Conservation (phyloP, 2,113 vertebrate genomes). For the Syrrhaptes paradoxus region DNA sequence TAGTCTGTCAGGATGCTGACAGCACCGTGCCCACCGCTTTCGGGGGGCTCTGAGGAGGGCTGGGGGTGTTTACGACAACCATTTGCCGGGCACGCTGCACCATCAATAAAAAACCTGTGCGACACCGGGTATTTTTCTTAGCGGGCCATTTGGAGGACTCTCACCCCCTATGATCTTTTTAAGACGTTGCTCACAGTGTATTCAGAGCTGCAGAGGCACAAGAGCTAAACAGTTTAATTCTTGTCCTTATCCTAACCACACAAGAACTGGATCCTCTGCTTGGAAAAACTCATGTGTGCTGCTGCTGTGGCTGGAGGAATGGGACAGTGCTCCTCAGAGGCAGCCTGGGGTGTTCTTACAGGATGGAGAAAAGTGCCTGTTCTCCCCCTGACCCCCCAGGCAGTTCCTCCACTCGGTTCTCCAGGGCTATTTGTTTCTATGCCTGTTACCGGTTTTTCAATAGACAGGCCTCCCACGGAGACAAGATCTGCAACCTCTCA, state of each 20-base stretch:
- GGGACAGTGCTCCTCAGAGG: not conserved
- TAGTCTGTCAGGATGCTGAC: rapidly evolving
- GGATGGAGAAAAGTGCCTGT: not conserved
- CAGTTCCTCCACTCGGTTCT: not conserved
- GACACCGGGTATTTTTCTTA: not conserved
- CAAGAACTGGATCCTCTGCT: not conserved
- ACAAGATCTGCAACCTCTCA: slow-evolving; percentile 18
- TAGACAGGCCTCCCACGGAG: slow-evolving; percentile 58
- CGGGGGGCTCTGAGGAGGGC: not conserved
- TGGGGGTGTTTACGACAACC: not conserved
- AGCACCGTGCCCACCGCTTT: not conserved
- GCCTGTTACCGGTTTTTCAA: not conserved
- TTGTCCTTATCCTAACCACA: not conserved
- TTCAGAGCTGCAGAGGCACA: not conserved
- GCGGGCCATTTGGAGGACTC: slow-evolving; percentile 27
- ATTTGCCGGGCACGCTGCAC: slow-evolving; percentile 1
- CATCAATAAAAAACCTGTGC: slow-evolving; percentile 14
- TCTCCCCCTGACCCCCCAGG: not conserved
- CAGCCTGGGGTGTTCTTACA: not conserved
- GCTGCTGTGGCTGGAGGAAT: not conserved
- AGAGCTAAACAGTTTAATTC: not conserved
- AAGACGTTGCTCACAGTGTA: not conserved
- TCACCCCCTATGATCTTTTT: not conserved
- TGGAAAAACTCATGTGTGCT: not conserved
- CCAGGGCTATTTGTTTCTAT: slow-evolving; percentile 10